phyloP scores from a whole-genome alignment of 2,113 vertebrate genomes.

The Xiphophorus hellerii region DNA sequence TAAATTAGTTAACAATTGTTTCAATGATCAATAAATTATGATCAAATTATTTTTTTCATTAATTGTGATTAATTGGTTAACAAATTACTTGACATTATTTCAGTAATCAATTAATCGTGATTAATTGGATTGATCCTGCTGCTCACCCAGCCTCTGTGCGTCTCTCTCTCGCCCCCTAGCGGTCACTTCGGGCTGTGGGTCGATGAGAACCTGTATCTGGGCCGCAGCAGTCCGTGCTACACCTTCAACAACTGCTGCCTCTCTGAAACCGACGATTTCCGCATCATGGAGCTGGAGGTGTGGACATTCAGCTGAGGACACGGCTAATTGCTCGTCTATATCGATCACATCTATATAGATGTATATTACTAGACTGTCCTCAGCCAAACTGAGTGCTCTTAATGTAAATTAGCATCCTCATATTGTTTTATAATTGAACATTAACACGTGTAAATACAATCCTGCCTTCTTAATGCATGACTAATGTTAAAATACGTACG shows the following conservation, averaged over 20 bases:
- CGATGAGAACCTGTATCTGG: slow-evolving; percentile 81
- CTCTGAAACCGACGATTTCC: slow-evolving; percentile 80
- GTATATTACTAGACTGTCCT: neutral
- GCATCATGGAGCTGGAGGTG: slow-evolving; percentile 82
- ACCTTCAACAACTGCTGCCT: slow-evolving; percentile 85
- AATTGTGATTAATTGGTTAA: no score
- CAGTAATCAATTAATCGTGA: no score
- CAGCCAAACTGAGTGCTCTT: slow-evolving; percentile 28
- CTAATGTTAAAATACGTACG: slow-evolving; percentile 1
- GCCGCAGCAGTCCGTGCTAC: slow-evolving; percentile 81
- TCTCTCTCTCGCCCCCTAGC: slow-evolving; percentile 51
- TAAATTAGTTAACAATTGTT: no score
- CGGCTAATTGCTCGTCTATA: slow-evolving; percentile 15
- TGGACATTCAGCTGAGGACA: slow-evolving; percentile 81
- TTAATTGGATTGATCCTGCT: neutral
- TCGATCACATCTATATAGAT: slow-evolving; percentile 14
- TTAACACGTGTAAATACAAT: slow-evolving; percentile 9
- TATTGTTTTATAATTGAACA: slow-evolving; percentile 20
- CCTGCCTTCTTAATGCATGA: slow-evolving; percentile 36
- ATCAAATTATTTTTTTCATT: no score
- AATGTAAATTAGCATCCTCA: slow-evolving; percentile 37
- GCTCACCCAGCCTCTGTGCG: neutral
- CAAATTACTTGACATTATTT: no score
- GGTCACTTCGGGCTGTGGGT: slow-evolving; percentile 86
- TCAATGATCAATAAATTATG: no score